Evolutionary conservation across 2,888 invertebrate genomes (phyloP).

Genomic region (Agonopterix subpropinquella): DNA sequence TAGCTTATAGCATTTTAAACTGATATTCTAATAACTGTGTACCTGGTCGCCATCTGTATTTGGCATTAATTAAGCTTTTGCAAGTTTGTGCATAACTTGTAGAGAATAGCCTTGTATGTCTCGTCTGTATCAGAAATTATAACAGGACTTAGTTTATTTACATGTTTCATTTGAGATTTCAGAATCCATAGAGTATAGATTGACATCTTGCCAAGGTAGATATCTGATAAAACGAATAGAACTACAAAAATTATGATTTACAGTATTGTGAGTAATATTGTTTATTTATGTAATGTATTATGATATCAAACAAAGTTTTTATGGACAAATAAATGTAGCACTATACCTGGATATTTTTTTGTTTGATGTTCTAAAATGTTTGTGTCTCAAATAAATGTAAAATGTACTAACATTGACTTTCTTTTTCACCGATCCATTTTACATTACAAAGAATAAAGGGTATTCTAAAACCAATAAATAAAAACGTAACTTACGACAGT

Average conservation of each 20-base stretch:
- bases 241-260: conserved; percentile 15
- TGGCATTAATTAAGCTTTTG: conserved; percentile 34
- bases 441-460: no score
- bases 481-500: conserved; percentile 36
- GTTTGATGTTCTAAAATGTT: conserved; percentile 27
- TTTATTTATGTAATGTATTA: conserved; percentile 16
- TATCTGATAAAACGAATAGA: conserved; percentile 2
- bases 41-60: conserved; percentile 37
- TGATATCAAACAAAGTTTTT: conserved; percentile 13
- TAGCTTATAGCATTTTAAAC: conserved; percentile 28
- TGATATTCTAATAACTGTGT: conserved; percentile 36
- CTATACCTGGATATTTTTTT: conserved; percentile 13
- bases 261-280: conserved; percentile 18
- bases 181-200: conserved; percentile 11
- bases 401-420: conserved; percentile 11
- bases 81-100: conserved; percentile 27
- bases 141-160: conserved; percentile 13
- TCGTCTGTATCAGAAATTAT: conserved; percentile 14
- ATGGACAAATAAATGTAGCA: conserved; percentile 14
- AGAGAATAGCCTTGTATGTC: conserved; percentile 19
- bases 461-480: conserved; percentile 1
- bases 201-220: conserved; percentile 20
- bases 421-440: background rate
- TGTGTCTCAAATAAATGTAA: conserved; percentile 34
- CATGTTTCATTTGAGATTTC: conserved; percentile 16